Evolutionary conservation across 2,113 vertebrate genomes (phyloP).

Genomic region (Orientallactaga bullata): DNA sequence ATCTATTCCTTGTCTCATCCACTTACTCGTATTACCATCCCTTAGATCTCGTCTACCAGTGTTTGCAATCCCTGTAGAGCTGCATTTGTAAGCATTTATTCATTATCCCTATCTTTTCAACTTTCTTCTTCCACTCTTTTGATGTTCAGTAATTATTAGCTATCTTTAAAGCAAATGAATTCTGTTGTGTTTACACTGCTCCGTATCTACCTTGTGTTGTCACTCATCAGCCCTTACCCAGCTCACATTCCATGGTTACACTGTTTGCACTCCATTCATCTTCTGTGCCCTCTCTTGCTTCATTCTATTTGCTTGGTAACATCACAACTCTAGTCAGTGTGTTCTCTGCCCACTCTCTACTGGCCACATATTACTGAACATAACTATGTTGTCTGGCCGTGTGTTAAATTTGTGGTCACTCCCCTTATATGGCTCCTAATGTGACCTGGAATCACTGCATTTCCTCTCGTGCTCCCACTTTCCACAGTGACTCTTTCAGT

Average conservation of each 20-base stretch:
- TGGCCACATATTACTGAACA: neutral
- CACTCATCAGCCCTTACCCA: neutral
- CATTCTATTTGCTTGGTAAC: slow-evolving; percentile 8
- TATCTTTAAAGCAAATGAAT: neutral
- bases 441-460: neutral
- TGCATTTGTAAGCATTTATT: neutral
- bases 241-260: neutral
- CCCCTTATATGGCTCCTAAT: neutral
- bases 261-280: neutral
- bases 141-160: neutral
- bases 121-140: neutral
- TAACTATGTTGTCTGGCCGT: neutral
- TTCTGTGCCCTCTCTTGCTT: neutral
- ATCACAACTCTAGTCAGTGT: neutral
- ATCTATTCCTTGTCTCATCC: neutral
- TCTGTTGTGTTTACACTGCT: neutral
- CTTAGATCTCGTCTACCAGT: neutral
- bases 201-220: neutral
- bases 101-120: neutral
- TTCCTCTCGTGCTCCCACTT: neutral
- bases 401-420: slow-evolving; percentile 20
- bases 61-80: neutral
- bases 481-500: neutral
- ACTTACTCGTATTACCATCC: neutral
- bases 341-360: neutral